Conservation (phyloP, 2,797 vertebrate species). For the Macropus fuliginosus region DNA sequence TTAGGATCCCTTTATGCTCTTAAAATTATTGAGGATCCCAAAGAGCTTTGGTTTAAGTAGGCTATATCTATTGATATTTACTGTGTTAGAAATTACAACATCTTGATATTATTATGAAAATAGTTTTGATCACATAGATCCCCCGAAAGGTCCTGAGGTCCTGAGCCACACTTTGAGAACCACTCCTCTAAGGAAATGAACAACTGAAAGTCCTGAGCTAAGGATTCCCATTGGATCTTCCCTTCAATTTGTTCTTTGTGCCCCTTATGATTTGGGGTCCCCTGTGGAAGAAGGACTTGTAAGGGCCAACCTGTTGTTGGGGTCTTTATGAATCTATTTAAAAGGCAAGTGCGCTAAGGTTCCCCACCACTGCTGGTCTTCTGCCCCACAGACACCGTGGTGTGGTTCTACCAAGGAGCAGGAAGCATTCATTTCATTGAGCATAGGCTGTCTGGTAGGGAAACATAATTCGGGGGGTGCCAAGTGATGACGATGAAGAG, state of each 20-base stretch:
- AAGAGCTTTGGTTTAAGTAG: background rate
- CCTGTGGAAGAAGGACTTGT: background rate
- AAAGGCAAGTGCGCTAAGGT: background rate
- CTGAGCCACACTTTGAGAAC: background rate
- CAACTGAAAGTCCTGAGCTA: background rate
- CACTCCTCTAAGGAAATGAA: background rate
- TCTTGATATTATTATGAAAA: background rate
- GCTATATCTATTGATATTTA: background rate
- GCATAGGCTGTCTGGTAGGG: background rate
- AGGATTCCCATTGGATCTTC: background rate
- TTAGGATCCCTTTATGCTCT: background rate
- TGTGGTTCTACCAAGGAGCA: background rate
- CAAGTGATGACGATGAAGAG: background rate
- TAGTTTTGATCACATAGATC: background rate
- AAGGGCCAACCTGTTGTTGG: background rate
- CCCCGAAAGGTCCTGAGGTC: background rate
- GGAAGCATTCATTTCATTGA: slow-evolving; percentile 9
- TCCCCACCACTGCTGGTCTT: background rate
- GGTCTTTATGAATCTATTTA: background rate
- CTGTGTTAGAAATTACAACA: background rate
- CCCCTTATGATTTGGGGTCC: background rate
- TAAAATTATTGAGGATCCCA: background rate
- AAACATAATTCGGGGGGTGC: background rate
- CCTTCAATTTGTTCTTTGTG: background rate
- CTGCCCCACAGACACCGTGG: accelerated